A percentile compares a stretch with the other conserved stretches of the same genome.
Evolutionary conservation across 92 coral and sea anemone species (phyloP).

Genomic region (Epizoanthus rinbou): DNA sequence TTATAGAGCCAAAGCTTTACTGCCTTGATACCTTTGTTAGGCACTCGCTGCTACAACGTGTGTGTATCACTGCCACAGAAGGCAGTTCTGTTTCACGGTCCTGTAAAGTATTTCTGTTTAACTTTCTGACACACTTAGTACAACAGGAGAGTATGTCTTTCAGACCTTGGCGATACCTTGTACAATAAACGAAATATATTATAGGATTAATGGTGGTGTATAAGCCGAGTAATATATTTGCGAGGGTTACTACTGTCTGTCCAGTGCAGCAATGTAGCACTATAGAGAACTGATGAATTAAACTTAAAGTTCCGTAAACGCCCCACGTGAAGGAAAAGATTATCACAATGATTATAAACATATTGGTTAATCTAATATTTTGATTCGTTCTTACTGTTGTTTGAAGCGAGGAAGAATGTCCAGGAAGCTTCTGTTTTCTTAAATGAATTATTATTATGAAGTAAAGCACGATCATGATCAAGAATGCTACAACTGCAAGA

Average conservation of each 20-base stretch:
- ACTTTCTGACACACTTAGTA: background rate
- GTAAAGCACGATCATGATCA: background rate
- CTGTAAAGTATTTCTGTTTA: too few relatives aligned
- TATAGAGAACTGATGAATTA: background rate
- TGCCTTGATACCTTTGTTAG: too few relatives aligned
- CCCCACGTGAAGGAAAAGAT: constrained; percentile 1
- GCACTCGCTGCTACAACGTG: too few relatives aligned
- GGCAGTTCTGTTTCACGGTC: too few relatives aligned
- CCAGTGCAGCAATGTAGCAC: background rate
- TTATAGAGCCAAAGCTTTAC: too few relatives aligned
- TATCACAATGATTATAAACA: background rate
- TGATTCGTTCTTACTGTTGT: background rate
- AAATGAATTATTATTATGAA: background rate
- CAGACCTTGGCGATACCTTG: background rate
- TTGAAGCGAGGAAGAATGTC: background rate
- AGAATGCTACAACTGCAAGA: background rate
- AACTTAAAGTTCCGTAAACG: background rate
- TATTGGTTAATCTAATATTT: background rate
- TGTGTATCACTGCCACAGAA: too few relatives aligned
- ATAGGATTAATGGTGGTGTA: background rate
- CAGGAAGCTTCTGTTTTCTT: background rate
- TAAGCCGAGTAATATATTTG: background rate
- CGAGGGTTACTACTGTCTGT: background rate
- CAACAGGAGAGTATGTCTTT: background rate
- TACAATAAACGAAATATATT: background rate